Conservation (phyloP, 2,888 invertebrate genomes). For the Melinaea marsaeus region DNA sequence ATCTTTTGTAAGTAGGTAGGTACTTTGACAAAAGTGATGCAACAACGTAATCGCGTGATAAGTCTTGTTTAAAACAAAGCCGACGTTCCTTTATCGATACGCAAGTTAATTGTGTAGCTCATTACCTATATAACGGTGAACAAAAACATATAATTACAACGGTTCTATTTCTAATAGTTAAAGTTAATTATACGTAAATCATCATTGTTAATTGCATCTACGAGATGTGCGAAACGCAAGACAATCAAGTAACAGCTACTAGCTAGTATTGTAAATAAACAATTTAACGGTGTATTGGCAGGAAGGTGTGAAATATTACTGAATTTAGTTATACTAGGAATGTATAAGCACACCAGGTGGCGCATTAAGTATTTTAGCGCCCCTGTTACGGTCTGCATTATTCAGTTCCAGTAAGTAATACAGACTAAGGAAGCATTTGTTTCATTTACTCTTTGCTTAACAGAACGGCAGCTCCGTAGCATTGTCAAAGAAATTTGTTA, state of each 20-base stretch:
- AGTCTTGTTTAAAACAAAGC: too few species aligned
- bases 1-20: too few species aligned
- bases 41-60: conserved; percentile 8
- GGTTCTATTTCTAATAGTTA: conserved; percentile 19
- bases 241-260: conserved; percentile 13
- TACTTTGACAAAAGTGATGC: conserved; percentile 1
- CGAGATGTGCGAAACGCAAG: conserved; percentile 11
- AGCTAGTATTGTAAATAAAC: conserved; percentile 4
- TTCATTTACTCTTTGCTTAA: not conserved
- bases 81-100: conserved; percentile 30
- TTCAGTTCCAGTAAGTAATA: too few species aligned
- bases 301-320: conserved; percentile 21
- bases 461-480: not conserved
- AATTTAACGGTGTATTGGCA: conserved; percentile 7
- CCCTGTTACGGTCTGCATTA: too few species aligned
- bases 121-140: conserved; percentile 35
- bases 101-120: conserved; percentile 39
- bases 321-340: conserved; percentile 8
- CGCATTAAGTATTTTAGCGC: not conserved
- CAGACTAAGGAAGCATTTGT: not conserved
- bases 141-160: conserved; percentile 20
- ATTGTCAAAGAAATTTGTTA: not conserved
- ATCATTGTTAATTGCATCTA: conserved; percentile 11
- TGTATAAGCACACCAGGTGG: conserved; percentile 15
- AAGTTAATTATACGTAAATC: conserved; percentile 15